Percentiles rank a stretch among this genome's conserved stretches.
phyloP scores from a whole-genome alignment of 2,888 invertebrate species.

The Caenorhabditis drosophilae region DNA sequence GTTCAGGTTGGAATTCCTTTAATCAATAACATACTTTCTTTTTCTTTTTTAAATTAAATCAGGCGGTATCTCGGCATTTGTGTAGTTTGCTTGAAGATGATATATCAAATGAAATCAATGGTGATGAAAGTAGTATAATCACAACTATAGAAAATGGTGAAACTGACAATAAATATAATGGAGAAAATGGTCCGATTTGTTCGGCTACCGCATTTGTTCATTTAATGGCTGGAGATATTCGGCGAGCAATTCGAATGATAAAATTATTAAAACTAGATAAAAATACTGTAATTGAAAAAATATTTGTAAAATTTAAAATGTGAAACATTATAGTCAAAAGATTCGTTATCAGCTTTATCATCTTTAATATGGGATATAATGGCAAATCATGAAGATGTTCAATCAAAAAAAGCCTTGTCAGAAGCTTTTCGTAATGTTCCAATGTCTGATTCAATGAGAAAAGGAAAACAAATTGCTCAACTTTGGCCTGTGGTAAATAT shows the following conservation, averaged over 20 bases:
- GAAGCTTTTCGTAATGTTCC: conserved; percentile 47
- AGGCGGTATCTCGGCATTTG: conserved; percentile 30
- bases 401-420: conserved; percentile 35
- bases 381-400: conserved; percentile 53
- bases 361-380: conserved; percentile 53
- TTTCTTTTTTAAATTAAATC: no score
- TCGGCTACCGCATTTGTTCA: conserved; percentile 39
- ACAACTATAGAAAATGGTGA: neutral
- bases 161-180: conserved; percentile 5
- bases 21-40: no score
- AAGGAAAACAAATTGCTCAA: conserved; percentile 41
- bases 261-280: conserved; percentile 20
- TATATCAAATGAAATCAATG: neutral
- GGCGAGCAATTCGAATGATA: conserved; percentile 35
- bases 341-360: conserved; percentile 32
- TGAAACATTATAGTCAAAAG: neutral
- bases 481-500: conserved; percentile 42
- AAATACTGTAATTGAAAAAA: conserved; percentile 6
- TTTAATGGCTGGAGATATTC: conserved; percentile 47
- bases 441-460: conserved; percentile 40
- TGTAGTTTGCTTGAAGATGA: conserved; percentile 7
- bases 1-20: conserved; percentile 19
- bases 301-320: neutral
- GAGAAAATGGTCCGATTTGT: conserved; percentile 32
- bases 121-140: conserved; percentile 3